Conservation (phyloP, 2,888 invertebrate genomes). For the Pollenia angustigena region DNA sequence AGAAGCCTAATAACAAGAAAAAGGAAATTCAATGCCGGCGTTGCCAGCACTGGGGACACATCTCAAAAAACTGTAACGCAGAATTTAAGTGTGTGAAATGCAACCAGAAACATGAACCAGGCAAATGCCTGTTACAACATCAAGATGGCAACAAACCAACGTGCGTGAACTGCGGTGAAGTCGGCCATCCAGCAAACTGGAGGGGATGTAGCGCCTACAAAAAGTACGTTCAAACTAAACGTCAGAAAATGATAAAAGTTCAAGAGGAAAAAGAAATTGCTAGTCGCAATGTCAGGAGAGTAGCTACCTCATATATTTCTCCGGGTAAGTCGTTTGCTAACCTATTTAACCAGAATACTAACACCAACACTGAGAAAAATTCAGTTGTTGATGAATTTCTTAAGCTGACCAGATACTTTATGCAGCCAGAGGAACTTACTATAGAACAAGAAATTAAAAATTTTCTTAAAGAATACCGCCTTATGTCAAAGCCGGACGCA, state of each 20-base stretch:
- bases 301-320: neutral
- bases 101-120: neutral
- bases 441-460: neutral
- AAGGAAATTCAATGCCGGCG: slow-evolving; percentile 21
- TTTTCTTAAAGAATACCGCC: slow-evolving; percentile 15
- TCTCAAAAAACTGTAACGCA: neutral
- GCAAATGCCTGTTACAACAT: neutral
- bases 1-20: slow-evolving; percentile 28
- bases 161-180: slow-evolving; percentile 11
- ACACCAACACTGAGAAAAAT: neutral
- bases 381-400: too few species aligned
- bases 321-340: slow-evolving; percentile 1
- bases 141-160: slow-evolving; percentile 4
- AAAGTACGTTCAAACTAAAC: slow-evolving; percentile 6
- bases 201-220: neutral
- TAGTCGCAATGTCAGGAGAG: neutral
- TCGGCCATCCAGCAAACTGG: slow-evolving; percentile 18
- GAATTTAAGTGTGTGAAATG: slow-evolving; percentile 32
- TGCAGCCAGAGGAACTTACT: too few species aligned
- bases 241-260: neutral
- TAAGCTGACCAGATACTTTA: too few species aligned
- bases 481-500: slow-evolving; percentile 7
- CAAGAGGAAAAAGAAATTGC: slow-evolving; percentile 8
- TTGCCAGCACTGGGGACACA: neutral
- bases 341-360: neutral